Percentiles rank a stretch among this genome's conserved stretches.
phyloP scores from a whole-genome alignment of 2,797 vertebrate genomes.

The Sebastes cheni region DNA sequence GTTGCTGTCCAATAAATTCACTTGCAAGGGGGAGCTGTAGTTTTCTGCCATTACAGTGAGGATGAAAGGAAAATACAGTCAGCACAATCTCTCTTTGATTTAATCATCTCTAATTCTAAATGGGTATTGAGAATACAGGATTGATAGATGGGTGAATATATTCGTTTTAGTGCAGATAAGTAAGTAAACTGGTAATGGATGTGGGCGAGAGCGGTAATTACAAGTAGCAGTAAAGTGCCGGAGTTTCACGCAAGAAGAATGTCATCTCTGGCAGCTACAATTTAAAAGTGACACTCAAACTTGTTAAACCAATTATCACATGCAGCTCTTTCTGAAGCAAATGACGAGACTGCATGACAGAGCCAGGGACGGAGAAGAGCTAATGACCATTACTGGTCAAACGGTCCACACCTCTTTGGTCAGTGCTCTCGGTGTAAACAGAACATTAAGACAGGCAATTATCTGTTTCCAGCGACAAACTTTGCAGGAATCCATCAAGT shows the following conservation, averaged over 20 bases:
- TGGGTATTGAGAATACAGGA: not conserved
- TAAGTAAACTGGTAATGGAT: constrained; percentile 16
- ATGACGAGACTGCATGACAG: constrained; percentile 33
- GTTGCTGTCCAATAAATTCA: constrained; percentile 46
- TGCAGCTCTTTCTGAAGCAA: constrained; percentile 23
- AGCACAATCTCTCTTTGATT: not conserved
- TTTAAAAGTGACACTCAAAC: constrained; percentile 53
- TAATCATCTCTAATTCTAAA: constrained; percentile 5
- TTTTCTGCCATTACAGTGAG: not conserved
- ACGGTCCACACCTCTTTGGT: constrained; percentile 24
- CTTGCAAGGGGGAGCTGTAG: not conserved
- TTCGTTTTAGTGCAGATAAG: not conserved
- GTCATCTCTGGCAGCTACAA: constrained; percentile 35
- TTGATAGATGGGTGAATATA: not conserved
- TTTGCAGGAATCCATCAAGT: constrained; percentile 36
- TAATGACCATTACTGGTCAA: constrained; percentile 51
- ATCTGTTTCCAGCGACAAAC: constrained; percentile 42
- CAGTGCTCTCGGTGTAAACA: not conserved
- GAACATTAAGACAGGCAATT: constrained; percentile 50
- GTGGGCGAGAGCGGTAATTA: not conserved
- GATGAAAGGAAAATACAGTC: not conserved
- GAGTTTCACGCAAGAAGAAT: not conserved
- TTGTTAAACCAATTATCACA: constrained; percentile 61
- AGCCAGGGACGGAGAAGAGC: constrained; percentile 19
- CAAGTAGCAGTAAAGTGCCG: not conserved